phyloP scores from a whole-genome alignment of 2,888 invertebrate species.

The Machimus atricapillus region DNA sequence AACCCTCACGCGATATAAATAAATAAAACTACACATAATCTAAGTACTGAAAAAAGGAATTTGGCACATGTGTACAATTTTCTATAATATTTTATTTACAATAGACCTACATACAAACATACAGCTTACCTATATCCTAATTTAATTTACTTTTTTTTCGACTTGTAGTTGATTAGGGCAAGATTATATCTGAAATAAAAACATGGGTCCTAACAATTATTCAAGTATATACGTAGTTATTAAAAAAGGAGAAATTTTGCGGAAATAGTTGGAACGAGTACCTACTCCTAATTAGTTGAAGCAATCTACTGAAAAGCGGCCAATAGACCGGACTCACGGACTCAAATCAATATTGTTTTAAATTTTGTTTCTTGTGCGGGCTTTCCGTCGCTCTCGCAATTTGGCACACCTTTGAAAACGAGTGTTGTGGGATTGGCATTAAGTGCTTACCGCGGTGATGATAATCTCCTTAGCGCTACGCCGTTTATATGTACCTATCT shows the following conservation, averaged over 20 bases:
- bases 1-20: background rate
- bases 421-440: conserved; percentile 16
- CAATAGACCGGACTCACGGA: background rate
- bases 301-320: background rate
- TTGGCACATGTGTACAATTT: conserved; percentile 28
- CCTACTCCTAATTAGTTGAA: background rate
- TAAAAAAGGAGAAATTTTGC: background rate
- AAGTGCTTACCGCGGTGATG: background rate
- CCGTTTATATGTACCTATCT: conserved; percentile 16
- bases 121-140: background rate
- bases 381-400: background rate
- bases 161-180: background rate
- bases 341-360: background rate
- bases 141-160: background rate
- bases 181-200: background rate
- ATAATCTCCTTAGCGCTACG: background rate
- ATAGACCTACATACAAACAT: background rate
- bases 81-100: background rate
- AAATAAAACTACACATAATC: background rate
- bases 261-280: background rate
- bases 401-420: conserved; percentile 39
- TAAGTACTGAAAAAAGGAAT: conserved; percentile 25
- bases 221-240: background rate
- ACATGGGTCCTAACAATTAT: background rate
- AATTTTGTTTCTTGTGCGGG: background rate